Evolutionary conservation across 2,113 vertebrate genomes (phyloP).

Genomic region (Cheilinus undulatus): DNA sequence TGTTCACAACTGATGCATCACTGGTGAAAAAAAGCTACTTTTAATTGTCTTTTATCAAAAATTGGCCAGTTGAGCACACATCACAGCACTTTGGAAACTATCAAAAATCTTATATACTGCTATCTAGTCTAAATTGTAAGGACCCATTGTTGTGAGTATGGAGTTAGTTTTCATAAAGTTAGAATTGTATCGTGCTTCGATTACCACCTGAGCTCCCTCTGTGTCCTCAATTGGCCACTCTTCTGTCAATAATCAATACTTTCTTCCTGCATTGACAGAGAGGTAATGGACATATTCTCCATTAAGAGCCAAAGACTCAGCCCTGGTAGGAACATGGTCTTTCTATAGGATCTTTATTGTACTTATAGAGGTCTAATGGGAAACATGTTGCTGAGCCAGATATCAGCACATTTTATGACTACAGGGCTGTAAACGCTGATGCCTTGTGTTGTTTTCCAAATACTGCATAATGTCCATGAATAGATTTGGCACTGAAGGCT

Average conservation of each 20-base stretch:
- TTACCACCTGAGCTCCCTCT: conserved; percentile 20
- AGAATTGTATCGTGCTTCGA: not conserved
- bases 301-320: conserved; percentile 43
- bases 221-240: conserved; percentile 8
- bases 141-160: no score
- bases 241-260: conserved; percentile 60
- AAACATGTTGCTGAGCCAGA: conserved; percentile 56
- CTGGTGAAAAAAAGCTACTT: no score
- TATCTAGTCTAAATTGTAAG: no score
- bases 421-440: conserved; percentile 38
- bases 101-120: no score
- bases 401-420: conserved; percentile 50
- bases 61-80: no score
- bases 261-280: conserved; percentile 39
- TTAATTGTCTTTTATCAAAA: no score
- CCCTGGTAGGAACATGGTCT: conserved; percentile 25
- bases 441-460: conserved; percentile 35
- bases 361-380: conserved; percentile 61
- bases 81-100: no score
- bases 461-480: conserved; percentile 38
- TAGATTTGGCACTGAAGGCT: not conserved
- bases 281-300: conserved; percentile 60
- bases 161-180: no score
- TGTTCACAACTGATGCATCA: no score
- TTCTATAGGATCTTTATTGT: conserved; percentile 52